Conservation (phyloP, 1,140 invertebrate genomes). For the Ridgeia piscesae region DNA sequence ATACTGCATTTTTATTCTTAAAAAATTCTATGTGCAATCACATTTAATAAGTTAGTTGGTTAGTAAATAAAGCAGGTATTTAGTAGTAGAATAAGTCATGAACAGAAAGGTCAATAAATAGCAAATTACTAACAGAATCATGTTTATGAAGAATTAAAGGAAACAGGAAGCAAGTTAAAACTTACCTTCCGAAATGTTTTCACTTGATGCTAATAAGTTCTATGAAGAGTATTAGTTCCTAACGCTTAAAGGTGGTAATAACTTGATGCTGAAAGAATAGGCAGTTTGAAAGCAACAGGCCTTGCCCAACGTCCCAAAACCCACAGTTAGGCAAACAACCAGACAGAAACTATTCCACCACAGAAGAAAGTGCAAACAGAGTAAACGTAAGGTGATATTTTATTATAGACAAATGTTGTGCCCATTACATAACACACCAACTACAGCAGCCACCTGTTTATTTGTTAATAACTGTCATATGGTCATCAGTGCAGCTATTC, state of each 20-base stretch:
- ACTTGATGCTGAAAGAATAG: constrained; percentile 42
- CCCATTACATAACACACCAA: neutral
- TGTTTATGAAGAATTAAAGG: neutral
- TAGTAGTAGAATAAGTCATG: neutral
- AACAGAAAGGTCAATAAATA: neutral
- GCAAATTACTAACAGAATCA: neutral
- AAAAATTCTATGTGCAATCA: neutral
- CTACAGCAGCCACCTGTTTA: neutral
- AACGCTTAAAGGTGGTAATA: constrained; percentile 43
- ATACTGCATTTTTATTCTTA: neutral
- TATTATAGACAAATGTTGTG: neutral
- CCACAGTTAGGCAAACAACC: neutral
- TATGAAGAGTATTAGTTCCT: constrained; percentile 45
- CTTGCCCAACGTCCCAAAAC: neutral
- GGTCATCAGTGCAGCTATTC: neutral
- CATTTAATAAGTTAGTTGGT: neutral
- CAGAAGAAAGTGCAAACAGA: too few species aligned
- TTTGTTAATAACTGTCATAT: neutral
- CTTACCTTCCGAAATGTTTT: constrained; percentile 48
- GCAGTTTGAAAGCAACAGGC: neutral
- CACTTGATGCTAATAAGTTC: constrained; percentile 45
- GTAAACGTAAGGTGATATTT: neutral
- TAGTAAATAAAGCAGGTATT: neutral
- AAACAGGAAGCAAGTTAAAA: neutral
- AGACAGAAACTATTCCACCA: neutral